Evolutionary conservation across 1,140 invertebrate genomes (phyloP).

Genomic region (Hyles euphorbiae): DNA sequence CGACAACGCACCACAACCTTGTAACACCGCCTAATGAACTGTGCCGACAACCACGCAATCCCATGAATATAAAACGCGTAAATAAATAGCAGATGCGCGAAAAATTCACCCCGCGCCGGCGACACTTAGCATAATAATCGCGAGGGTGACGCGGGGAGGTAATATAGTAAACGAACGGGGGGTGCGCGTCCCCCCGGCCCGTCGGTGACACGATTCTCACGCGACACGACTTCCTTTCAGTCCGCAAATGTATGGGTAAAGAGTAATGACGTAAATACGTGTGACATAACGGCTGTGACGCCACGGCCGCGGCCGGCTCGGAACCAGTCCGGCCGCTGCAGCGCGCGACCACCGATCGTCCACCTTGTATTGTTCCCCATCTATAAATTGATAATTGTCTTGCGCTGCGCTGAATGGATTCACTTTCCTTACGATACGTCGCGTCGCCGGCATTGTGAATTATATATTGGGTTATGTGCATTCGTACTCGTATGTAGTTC

Average conservation of each 20-base stretch:
- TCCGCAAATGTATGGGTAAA: slow-evolving; percentile 67
- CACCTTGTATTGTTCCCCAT: slow-evolving; percentile 1
- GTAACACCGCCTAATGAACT: slow-evolving; percentile 63
- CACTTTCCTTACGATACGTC: no score
- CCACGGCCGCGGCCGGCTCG: no score
- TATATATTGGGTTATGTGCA: no score
- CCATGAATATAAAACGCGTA: slow-evolving; percentile 73
- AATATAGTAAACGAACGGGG: slow-evolving; percentile 25
- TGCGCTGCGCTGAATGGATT: background rate
- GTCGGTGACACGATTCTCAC: slow-evolving; percentile 70
- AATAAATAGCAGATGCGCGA: slow-evolving; percentile 75
- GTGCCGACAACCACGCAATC: slow-evolving; percentile 55
- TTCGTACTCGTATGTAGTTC: no score
- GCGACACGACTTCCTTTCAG: slow-evolving; percentile 64
- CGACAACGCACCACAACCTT: slow-evolving; percentile 27
- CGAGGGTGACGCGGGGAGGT: slow-evolving; percentile 33
- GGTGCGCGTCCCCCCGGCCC: slow-evolving; percentile 24
- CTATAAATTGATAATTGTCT: slow-evolving; percentile 12
- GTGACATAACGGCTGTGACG: slow-evolving; percentile 40
- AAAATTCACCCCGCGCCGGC: slow-evolving; percentile 62
- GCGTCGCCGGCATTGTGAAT: no score
- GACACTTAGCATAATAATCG: slow-evolving; percentile 73
- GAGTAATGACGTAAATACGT: slow-evolving; percentile 53
- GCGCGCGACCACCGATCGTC: background rate
- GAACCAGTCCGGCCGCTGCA: no score